Evolutionary conservation across 2,113 vertebrate species (phyloP).

Genomic region (Chascanopsetta lugubris): DNA sequence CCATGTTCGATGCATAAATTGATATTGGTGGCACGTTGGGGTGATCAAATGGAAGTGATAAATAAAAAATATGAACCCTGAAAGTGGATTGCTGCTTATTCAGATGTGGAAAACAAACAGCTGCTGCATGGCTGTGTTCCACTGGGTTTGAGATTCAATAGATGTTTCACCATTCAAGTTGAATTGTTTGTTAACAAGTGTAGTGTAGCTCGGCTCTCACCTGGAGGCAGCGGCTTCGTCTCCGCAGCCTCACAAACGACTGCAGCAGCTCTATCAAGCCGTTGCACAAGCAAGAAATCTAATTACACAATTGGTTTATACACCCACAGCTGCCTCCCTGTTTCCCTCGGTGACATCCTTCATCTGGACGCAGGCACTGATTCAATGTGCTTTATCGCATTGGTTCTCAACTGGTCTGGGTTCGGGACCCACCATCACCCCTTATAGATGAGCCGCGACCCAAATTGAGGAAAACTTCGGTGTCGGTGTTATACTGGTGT

Average conservation of each 20-base stretch:
- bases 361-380: slow-evolving; percentile 21
- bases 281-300: slow-evolving; percentile 18
- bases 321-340: slow-evolving; percentile 30
- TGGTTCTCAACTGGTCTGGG: slow-evolving; percentile 11
- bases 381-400: slow-evolving; percentile 51
- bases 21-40: no score
- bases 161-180: not conserved
- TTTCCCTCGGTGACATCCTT: slow-evolving; percentile 35
- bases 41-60: no score
- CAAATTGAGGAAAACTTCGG: no score
- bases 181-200: no score
- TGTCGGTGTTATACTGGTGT: no score
- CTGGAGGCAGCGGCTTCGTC: slow-evolving; percentile 1
- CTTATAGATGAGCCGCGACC: no score
- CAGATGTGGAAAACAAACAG: not conserved
- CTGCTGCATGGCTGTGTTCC: not conserved
- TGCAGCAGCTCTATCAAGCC: slow-evolving; percentile 1
- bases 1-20: slow-evolving; percentile 4
- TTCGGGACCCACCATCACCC: no score
- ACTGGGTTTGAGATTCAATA: not conserved
- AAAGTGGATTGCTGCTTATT: no score
- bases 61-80: not conserved
- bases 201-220: no score
- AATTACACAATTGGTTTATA: slow-evolving; percentile 34
- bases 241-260: slow-evolving; percentile 9